A percentile compares a stretch with the other conserved stretches of the same genome.
These are phyloP conservation scores for Danio jaintianensis DNA, from an alignment of 2,797 vertebrate species.

Conservation along the genomic window DNA sequence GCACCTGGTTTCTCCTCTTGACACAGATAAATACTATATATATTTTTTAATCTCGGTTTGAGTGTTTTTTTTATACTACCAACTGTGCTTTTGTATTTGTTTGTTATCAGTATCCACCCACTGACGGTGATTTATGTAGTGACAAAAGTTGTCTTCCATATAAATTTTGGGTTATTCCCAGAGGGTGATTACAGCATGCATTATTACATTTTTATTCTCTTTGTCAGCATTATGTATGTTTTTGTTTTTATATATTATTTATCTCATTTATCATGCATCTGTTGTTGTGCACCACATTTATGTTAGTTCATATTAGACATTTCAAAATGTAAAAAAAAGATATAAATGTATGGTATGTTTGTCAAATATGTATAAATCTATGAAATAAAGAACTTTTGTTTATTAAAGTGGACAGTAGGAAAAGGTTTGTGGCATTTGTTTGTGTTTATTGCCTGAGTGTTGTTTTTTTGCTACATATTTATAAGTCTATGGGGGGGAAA, in stretches of 20 bases:
- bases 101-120: background rate
- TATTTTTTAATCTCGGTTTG: background rate
- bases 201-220: background rate
- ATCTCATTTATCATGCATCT: background rate
- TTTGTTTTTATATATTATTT: background rate
- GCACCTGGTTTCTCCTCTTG: background rate
- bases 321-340: background rate
- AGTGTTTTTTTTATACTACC: background rate
- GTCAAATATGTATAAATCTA: slow-evolving; percentile 8
- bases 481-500: too few species aligned
- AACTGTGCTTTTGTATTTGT: background rate
- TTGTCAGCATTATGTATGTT: background rate
- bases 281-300: background rate
- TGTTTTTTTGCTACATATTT: too few species aligned
- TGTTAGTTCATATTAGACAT: background rate
- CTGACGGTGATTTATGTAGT: background rate
- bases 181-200: background rate
- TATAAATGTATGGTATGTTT: background rate
- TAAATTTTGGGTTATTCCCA: background rate
- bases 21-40: background rate
- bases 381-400: background rate
- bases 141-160: background rate
- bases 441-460: background rate
- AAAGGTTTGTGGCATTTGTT: background rate
- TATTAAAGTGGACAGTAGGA: slow-evolving; percentile 8